A percentile compares a stretch with the other conserved stretches of the same genome.
These are phyloP conservation scores for Varanus komodoensis DNA, from an alignment of 2,113 vertebrate genomes.

Conservation along the genomic window DNA sequence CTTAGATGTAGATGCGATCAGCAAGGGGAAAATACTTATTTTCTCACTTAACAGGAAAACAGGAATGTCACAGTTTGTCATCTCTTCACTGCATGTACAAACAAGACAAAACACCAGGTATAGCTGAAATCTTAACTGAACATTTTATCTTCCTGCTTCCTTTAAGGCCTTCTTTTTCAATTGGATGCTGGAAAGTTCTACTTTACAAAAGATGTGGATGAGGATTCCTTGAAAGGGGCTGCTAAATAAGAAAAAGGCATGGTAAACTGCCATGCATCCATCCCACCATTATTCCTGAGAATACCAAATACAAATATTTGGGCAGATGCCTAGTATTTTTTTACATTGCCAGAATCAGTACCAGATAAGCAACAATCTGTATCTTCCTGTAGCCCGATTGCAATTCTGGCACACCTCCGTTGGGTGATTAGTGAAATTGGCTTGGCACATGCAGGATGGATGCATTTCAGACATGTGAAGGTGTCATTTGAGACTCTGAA, in stretches of 20 bases:
- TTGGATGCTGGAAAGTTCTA: not conserved
- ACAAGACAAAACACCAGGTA: not conserved
- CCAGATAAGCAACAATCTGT: not conserved
- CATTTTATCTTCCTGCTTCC: not conserved
- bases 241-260: not conserved
- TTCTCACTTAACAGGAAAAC: not conserved
- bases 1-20: not conserved
- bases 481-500: not conserved
- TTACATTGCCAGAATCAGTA: not conserved
- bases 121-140: not conserved
- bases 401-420: not conserved
- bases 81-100: not conserved
- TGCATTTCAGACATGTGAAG: not conserved
- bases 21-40: not conserved
- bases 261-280: not conserved
- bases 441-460: not conserved
- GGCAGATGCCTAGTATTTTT: not conserved
- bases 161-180: not conserved
- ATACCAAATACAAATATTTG: not conserved
- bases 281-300: not conserved
- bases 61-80: not conserved
- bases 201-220: not conserved
- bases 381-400: not conserved
- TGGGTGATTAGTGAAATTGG: slow-evolving; percentile 4
- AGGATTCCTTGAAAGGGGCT: not conserved